These are phyloP conservation scores for Acanthurus lineatus DNA, from an alignment of 2,797 vertebrate species.

Conservation along the genomic window DNA sequence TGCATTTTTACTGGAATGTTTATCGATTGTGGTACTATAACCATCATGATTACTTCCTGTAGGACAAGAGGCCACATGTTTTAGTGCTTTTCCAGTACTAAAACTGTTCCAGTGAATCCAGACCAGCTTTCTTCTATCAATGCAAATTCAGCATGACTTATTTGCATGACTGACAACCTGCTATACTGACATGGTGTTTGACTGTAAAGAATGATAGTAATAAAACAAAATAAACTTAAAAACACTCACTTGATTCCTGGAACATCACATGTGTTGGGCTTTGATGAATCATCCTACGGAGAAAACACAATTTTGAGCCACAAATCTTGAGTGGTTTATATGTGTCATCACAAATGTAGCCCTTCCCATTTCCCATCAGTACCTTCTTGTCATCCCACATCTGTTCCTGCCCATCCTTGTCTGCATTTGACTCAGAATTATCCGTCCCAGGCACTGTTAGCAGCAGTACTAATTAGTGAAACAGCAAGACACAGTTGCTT, in stretches of 20 bases:
- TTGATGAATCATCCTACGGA: conserved; percentile 89
- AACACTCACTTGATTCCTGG: conserved; percentile 96
- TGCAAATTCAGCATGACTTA: not conserved
- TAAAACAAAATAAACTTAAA: not conserved
- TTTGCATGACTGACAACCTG: conserved; percentile 4
- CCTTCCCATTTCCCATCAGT: conserved; percentile 47
- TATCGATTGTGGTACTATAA: not conserved
- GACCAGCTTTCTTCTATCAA: conserved; percentile 6
- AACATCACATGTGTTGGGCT: conserved; percentile 96
- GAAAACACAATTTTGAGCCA: conserved; percentile 42
- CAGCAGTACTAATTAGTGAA: conserved; percentile 88
- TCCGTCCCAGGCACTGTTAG: conserved; percentile 95
- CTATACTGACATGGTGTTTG: not conserved
- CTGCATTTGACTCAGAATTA: conserved; percentile 87
- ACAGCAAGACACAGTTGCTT: conserved; percentile 66
- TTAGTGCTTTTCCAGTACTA: not conserved
- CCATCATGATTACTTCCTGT: not conserved
- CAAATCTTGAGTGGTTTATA: conserved; percentile 11
- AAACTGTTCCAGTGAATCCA: not conserved
- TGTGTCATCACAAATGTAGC: not conserved
- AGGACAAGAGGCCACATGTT: not conserved
- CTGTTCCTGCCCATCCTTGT: conserved; percentile 91
- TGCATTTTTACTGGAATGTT: not conserved
- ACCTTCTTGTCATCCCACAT: conserved; percentile 95
- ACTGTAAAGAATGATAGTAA: not conserved